Base-by-base conservation (phyloP, 2,797 vertebrate species). In the Anguilla obscura region DNA sequence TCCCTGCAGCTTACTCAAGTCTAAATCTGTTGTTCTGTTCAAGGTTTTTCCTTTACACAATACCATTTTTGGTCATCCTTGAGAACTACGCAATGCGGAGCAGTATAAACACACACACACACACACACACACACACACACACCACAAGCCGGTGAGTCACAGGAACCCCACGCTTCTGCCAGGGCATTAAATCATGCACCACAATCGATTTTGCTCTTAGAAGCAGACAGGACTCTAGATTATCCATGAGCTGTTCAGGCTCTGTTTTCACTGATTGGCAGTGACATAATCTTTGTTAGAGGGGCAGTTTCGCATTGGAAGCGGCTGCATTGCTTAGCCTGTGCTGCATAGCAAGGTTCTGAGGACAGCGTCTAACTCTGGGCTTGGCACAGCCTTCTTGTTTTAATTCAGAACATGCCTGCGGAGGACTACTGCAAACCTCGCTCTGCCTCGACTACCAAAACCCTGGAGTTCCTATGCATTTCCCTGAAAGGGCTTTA, bases 371-470 rank as follows among this genome's bases (percentile, higher is more conserved):
- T 40, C 74, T 45, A 40, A 45, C 10, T 79, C 33, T 21, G 33
- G 27, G 74, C 74, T 79, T 45, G 36, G 74, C 36, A 6, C 10
- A 14, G 4, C 30, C 16, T 14, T 2, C 74, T 21, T 33, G 74
- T 79, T 45, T 40, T 79, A 79, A 79, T 79, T 79, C 74, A 79
- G 33, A 79, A 79, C 36, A 45, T 45, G 74, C 36, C 74, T 79
- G 74, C 14, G 18, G 74, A 79, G 16, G 36, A 40, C 74, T 79
- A 79, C 33, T 40, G 27, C 74, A 40, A 45, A 40, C 12, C 36
- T 21, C 16, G 14, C 74, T 18, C 18, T 45, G 36, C 74, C 33
- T 36, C 4, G 10, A 79, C 74, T 40, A 36, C 16, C 33, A 45
- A 45, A 45, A 1, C 10, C 69, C 69, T 12, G 30, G 6, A 3